Conservation (phyloP, 64 coral and sea anemone species). For the Platygyra sinensis region DNA sequence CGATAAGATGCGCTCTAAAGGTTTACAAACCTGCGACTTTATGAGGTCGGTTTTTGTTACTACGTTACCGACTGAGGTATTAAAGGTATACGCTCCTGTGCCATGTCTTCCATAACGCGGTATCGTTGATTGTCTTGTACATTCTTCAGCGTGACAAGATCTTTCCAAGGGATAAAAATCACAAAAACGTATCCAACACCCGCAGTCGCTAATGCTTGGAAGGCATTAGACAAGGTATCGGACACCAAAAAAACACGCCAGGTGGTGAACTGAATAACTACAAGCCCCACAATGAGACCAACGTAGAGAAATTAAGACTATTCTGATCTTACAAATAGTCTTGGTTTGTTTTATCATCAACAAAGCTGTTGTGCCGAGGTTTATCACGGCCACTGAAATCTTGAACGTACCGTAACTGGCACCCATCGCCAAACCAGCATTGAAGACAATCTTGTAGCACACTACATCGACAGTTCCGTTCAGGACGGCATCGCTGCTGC, state of each 20-base stretch:
- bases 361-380: background rate
- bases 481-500: background rate
- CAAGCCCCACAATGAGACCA: no score
- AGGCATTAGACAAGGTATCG: background rate
- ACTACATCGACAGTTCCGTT: background rate
- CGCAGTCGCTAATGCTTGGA: background rate
- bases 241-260: background rate
- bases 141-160: background rate
- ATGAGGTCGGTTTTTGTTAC: no score
- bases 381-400: background rate
- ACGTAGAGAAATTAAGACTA: background rate
- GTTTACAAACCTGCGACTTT: no score
- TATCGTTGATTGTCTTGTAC: no score
- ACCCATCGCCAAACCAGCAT: background rate
- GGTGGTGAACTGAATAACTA: background rate
- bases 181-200: background rate
- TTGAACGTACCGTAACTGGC: slow-evolving; percentile 31
- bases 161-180: background rate
- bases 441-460: slow-evolving; percentile 43
- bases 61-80: no score
- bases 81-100: no score
- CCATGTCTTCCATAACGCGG: no score
- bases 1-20: no score
- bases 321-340: background rate
- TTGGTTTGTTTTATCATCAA: background rate